Conservation (phyloP, 2,797 vertebrate species). For the Petrocephalus schoutedeni region DNA sequence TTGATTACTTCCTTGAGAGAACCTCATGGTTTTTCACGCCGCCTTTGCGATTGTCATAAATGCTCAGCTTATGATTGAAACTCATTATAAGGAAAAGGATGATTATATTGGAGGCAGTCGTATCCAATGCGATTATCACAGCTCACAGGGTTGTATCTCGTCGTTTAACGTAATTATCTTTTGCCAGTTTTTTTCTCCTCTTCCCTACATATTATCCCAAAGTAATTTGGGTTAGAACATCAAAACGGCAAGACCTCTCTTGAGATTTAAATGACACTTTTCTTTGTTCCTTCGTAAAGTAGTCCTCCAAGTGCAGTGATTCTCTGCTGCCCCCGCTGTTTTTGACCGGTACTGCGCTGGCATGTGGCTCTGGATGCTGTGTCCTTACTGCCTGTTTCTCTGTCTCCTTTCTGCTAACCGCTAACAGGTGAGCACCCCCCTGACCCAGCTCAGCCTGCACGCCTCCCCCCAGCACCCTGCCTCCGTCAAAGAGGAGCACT, state of each 20-base stretch:
- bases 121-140: not conserved
- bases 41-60: not conserved
- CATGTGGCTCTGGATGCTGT: not conserved
- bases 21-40: not conserved
- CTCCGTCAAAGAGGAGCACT: constrained; percentile 70
- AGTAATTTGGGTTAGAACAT: not conserved
- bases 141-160: not conserved
- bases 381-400: not conserved
- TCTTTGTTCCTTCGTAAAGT: not conserved
- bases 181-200: not conserved
- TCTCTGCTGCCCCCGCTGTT: constrained; percentile 2
- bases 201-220: not conserved
- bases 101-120: not conserved
- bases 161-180: not conserved
- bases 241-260: not conserved
- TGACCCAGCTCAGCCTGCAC: constrained; percentile 68
- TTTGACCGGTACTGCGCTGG: not conserved
- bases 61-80: not conserved
- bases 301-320: not conserved
- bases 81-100: not conserved
- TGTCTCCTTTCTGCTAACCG: not conserved
- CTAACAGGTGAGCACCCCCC: constrained; percentile 64
- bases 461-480: constrained; percentile 53
- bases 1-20: not conserved
- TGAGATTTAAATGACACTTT: not conserved